phyloP scores from a whole-genome alignment of 1,140 invertebrate species.

The Drosophila gunungcola region DNA sequence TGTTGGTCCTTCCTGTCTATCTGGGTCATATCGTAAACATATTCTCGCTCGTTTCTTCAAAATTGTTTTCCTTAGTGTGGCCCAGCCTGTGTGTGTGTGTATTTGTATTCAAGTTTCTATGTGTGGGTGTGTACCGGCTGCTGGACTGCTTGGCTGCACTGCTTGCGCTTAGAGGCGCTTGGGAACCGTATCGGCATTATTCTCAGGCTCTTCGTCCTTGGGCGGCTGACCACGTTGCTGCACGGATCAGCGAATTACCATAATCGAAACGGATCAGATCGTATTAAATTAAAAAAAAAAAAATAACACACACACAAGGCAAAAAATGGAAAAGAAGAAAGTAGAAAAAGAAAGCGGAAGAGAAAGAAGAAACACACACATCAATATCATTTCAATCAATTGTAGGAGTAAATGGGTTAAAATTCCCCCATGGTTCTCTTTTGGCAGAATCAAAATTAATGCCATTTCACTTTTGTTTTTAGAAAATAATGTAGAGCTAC shows the following conservation, averaged over 20 bases:
- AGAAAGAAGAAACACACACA: slow-evolving; percentile 55
- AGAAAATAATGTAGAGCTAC: too few relatives aligned
- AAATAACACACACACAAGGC: slow-evolving; percentile 32
- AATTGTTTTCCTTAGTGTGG: slow-evolving; percentile 29
- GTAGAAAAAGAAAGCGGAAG: slow-evolving; percentile 68
- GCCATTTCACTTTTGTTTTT: not conserved
- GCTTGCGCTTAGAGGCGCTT: slow-evolving; percentile 74
- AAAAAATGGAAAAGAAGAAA: slow-evolving; percentile 65
- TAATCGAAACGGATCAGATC: slow-evolving; percentile 14
- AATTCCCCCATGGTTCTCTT: not conserved
- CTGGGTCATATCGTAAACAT: slow-evolving; percentile 12
- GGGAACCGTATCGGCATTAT: slow-evolving; percentile 81
- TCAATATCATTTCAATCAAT: slow-evolving; percentile 38
- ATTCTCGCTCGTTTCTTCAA: slow-evolving; percentile 8
- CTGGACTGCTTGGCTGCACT: slow-evolving; percentile 54
- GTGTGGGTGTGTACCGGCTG: slow-evolving; percentile 50
- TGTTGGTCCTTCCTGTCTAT: slow-evolving; percentile 49
- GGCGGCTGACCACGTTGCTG: slow-evolving; percentile 79
- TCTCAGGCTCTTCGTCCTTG: slow-evolving; percentile 81
- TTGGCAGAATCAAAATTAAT: not conserved
- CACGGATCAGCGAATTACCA: slow-evolving; percentile 34
- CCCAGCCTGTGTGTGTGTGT: slow-evolving; percentile 17
- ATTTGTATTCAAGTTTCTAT: slow-evolving; percentile 12
- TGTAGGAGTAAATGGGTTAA: slow-evolving; percentile 19
- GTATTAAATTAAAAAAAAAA: slow-evolving; percentile 29